phyloP scores from a whole-genome alignment of 2,888 invertebrate species.

The Aradus depressus region DNA sequence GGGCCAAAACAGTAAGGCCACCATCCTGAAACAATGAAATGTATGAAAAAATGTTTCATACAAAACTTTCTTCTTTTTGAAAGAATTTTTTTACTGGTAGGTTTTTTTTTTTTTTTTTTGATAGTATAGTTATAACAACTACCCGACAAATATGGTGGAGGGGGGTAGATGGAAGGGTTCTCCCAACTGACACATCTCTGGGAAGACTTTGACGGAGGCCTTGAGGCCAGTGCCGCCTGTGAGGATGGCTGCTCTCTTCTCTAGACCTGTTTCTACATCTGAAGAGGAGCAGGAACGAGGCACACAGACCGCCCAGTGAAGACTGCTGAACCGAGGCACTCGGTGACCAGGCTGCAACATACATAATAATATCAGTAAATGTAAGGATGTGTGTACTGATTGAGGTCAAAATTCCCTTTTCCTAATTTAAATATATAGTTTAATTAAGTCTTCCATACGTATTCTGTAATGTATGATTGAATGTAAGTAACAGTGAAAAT shows the following conservation, averaged over 20 bases:
- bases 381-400: too few species aligned
- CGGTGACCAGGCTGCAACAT: conserved; percentile 53
- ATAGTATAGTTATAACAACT: conserved; percentile 28
- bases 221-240: conserved; percentile 45
- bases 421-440: too few species aligned
- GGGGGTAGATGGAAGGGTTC: conserved; percentile 36
- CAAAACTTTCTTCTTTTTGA: not conserved
- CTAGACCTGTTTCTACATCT: conserved; percentile 48
- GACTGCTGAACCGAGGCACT: conserved; percentile 52
- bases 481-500: too few species aligned
- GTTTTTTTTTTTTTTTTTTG: too few species aligned
- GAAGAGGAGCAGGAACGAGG: conserved; percentile 47
- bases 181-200: conserved; percentile 49
- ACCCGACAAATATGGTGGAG: conserved; percentile 44
- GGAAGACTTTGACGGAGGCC: conserved; percentile 46
- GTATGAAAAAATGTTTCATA: not conserved
- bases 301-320: conserved; percentile 58
- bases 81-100: not conserved
- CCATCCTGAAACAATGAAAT: too few species aligned
- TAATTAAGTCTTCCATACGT: too few species aligned
- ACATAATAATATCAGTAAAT: conserved; percentile 13
- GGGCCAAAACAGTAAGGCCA: not conserved
- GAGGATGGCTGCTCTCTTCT: conserved; percentile 41
- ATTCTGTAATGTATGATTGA: too few species aligned
- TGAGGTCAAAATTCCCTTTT: too few species aligned